A percentile compares a stretch with the other conserved stretches of the same genome.
phyloP scores from a whole-genome alignment of 2,113 vertebrate genomes.

The Setophaga coronata region DNA sequence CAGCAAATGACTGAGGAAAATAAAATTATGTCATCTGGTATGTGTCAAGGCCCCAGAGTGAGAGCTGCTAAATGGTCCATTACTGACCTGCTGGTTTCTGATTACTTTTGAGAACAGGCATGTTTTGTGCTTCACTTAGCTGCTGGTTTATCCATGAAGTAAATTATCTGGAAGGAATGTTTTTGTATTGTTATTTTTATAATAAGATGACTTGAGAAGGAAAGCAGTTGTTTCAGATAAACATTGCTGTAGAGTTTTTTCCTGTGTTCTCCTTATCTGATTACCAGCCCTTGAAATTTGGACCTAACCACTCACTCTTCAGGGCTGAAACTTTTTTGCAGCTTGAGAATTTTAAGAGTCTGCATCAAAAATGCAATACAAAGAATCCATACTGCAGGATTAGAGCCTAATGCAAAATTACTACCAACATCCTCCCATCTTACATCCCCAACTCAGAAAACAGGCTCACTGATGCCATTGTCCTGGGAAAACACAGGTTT shows the following conservation, averaged over 20 bases:
- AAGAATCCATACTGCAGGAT: background rate
- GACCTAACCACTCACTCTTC: background rate
- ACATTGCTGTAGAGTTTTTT: background rate
- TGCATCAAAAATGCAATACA: background rate
- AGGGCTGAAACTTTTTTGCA: background rate
- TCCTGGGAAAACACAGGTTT: background rate
- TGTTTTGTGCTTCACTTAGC: background rate
- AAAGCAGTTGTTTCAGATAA: background rate
- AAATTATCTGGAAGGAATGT: constrained; percentile 36
- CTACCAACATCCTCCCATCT: background rate
- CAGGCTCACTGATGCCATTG: background rate
- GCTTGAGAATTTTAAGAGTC: background rate
- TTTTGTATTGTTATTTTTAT: constrained; percentile 40
- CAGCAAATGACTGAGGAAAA: constrained; percentile 20
- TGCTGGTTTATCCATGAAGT: background rate
- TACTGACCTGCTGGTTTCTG: constrained; percentile 57
- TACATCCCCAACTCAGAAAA: background rate
- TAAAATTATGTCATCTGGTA: constrained; percentile 11
- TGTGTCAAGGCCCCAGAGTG: constrained; percentile 23
- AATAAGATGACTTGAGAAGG: background rate
- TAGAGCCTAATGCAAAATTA: background rate
- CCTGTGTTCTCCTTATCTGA: background rate
- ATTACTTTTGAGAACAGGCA: constrained; percentile 37
- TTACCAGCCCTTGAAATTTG: background rate
- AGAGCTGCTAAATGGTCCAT: constrained; percentile 27